Percentiles rank a stretch among this genome's conserved stretches.
Evolutionary conservation across 2,888 invertebrate species (phyloP).

Genomic region (Leptinotarsa juncta): DNA sequence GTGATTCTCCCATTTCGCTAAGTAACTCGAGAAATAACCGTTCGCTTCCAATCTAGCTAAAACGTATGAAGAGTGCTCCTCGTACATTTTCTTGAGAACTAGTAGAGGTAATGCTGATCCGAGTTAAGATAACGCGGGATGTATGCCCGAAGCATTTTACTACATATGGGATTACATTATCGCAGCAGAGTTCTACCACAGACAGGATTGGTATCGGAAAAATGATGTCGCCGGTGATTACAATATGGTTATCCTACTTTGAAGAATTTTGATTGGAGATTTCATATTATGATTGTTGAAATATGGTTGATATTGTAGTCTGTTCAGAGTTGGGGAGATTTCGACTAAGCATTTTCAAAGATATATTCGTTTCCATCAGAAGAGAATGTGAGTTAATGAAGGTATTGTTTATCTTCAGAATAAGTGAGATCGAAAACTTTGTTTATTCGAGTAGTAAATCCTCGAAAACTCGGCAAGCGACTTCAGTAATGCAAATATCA

Average conservation of each 20-base stretch:
- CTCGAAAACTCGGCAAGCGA: too few species aligned
- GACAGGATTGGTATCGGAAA: neutral
- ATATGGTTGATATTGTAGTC: too few species aligned
- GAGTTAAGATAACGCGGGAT: conserved; percentile 21
- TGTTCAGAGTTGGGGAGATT: too few species aligned
- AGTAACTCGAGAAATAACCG: conserved; percentile 25
- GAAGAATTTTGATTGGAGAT: too few species aligned
- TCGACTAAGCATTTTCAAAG: too few species aligned
- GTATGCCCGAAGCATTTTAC: conserved; percentile 16
- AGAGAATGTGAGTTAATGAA: too few species aligned
- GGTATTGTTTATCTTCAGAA: too few species aligned
- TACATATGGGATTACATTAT: conserved; percentile 17
- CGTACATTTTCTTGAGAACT: conserved; percentile 20
- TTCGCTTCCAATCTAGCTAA: conserved; percentile 27
- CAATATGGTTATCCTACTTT: neutral
- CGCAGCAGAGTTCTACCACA: neutral
- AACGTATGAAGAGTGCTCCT: conserved; percentile 23
- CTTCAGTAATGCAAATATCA: too few species aligned
- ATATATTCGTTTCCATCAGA: too few species aligned
- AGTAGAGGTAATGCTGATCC: conserved; percentile 22
- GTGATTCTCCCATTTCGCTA: conserved; percentile 26
- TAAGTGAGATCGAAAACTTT: too few species aligned
- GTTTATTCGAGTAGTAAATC: too few species aligned
- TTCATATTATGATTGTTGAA: too few species aligned
- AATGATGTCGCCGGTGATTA: conserved; percentile 1